Evolutionary conservation across 2,797 vertebrate genomes (phyloP).

Genomic region (Allobates femoralis): DNA sequence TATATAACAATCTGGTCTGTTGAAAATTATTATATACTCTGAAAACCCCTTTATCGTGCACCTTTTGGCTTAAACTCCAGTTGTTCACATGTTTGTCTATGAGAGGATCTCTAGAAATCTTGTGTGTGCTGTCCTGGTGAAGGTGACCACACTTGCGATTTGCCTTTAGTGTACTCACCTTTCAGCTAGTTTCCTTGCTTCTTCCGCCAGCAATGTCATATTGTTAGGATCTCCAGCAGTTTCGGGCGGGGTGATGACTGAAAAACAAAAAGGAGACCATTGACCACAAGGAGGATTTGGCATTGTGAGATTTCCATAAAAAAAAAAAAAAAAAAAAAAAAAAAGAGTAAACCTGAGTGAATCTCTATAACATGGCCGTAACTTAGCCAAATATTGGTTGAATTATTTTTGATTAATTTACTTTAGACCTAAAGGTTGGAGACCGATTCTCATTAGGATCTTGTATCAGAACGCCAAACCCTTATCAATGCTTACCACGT

Average conservation of each 20-base stretch:
- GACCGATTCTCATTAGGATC: neutral
- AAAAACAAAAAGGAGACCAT: slow-evolving; percentile 9
- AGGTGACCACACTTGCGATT: neutral
- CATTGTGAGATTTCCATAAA: neutral
- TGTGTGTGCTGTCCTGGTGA: neutral
- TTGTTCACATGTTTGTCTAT: neutral
- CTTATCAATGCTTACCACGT: slow-evolving; percentile 82
- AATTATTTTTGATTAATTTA: neutral
- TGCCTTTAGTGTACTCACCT: slow-evolving; percentile 77
- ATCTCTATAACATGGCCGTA: neutral
- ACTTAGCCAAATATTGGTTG: neutral
- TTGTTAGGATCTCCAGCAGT: slow-evolving; percentile 89
- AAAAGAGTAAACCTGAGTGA: no score
- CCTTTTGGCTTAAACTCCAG: neutral
- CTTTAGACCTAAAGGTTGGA: neutral
- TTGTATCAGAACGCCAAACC: neutral
- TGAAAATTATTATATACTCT: no score
- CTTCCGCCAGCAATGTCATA: slow-evolving; percentile 95
- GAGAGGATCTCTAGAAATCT: neutral
- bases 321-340: neutral
- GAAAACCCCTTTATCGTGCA: no score
- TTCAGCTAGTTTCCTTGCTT: slow-evolving; percentile 89
- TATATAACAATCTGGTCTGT: no score
- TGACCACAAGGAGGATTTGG: neutral
- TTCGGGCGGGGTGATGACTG: slow-evolving; percentile 87